phyloP scores from a whole-genome alignment of 1,140 invertebrate genomes.

The Drosophila teissieri region DNA sequence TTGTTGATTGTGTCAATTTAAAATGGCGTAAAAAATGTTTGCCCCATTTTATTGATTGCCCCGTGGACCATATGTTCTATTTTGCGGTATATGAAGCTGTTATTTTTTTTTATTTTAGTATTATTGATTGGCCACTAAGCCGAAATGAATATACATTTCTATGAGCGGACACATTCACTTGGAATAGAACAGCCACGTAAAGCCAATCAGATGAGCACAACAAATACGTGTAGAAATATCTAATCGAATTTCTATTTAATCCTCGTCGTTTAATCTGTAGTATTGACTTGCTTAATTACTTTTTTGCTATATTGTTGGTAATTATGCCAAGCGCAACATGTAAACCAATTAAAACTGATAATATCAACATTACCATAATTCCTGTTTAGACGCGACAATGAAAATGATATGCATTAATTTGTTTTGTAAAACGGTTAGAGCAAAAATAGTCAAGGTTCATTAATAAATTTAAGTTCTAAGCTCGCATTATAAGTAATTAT shows the following conservation, averaged over 20 bases:
- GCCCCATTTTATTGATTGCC: slow-evolving; percentile 61
- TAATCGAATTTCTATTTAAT: neutral
- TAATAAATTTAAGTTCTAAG: neutral
- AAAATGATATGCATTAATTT: neutral
- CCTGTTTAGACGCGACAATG: neutral
- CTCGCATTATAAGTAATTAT: neutral
- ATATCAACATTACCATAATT: slow-evolving; percentile 16
- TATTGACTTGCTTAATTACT: slow-evolving; percentile 11
- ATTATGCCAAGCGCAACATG: slow-evolving; percentile 26
- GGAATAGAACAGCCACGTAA: neutral
- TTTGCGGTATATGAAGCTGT: slow-evolving; percentile 1
- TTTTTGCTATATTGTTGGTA: slow-evolving; percentile 24
- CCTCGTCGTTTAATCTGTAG: neutral
- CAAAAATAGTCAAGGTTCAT: neutral
- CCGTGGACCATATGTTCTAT: slow-evolving; percentile 29
- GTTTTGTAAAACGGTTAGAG: neutral
- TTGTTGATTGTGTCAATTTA: slow-evolving; percentile 76
- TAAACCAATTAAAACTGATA: slow-evolving; percentile 46
- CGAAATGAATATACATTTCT: neutral
- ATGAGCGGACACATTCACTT: neutral
- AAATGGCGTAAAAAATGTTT: slow-evolving; percentile 58
- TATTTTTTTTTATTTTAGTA: slow-evolving; percentile 7
- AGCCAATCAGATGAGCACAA: neutral
- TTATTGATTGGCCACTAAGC: slow-evolving; percentile 17
- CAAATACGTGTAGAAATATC: neutral